Conservation (phyloP, 2,797 vertebrate species). For the Macropodus opercularis region DNA sequence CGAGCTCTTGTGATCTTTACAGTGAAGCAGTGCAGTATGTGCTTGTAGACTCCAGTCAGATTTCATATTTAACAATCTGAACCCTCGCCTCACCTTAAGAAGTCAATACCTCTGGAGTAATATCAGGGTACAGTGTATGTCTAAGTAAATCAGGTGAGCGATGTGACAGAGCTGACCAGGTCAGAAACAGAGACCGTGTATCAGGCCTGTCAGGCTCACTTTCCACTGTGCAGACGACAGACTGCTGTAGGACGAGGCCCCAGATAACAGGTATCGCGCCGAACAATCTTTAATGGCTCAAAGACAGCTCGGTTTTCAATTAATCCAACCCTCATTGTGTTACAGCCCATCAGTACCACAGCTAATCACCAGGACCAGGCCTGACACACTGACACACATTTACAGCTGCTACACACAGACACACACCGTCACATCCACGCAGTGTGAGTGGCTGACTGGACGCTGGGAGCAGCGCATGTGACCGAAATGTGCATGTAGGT, state of each 20-base stretch:
- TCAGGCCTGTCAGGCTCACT: constrained; percentile 39
- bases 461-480: not conserved
- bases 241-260: constrained; percentile 36
- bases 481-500: not conserved
- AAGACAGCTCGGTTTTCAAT: constrained; percentile 64
- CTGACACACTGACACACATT: constrained; percentile 70
- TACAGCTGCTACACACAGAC: constrained; percentile 6
- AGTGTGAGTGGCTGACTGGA: not conserved
- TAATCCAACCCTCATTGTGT: constrained; percentile 60
- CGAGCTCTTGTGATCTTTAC: too few relatives aligned
- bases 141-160: too few relatives aligned
- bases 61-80: too few relatives aligned
- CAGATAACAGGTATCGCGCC: constrained; percentile 57
- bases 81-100: too few relatives aligned
- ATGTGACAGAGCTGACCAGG: constrained; percentile 20
- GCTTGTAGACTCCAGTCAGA: too few relatives aligned
- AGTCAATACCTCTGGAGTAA: too few relatives aligned
- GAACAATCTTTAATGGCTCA: constrained; percentile 49
- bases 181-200: constrained; percentile 26
- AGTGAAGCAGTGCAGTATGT: not conserved
- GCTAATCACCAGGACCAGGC: constrained; percentile 49
- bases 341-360: constrained; percentile 45
- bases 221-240: constrained; percentile 19
- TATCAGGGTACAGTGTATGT: too few relatives aligned
- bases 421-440: not conserved